These are phyloP conservation scores for Catamblyrhynchus diadema DNA, from an alignment of 2,797 vertebrate genomes.

Conservation along the genomic window DNA sequence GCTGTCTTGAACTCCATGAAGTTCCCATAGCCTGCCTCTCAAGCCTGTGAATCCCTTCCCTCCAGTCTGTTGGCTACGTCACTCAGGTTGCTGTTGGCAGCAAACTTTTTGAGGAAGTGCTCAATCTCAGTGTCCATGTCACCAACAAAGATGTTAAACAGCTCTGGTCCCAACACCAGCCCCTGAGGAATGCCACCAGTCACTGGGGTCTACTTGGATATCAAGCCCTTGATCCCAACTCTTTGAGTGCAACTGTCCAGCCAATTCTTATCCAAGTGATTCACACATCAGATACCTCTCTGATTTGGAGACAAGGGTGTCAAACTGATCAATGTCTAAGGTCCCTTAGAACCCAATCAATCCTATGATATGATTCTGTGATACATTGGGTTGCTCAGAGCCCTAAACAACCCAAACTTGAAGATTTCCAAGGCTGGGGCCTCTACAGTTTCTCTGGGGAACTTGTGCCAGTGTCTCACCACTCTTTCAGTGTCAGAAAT, in stretches of 20 bases:
- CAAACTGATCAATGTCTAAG: not conserved
- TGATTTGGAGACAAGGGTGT: not conserved
- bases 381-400: not conserved
- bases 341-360: not conserved
- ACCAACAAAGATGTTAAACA: not conserved
- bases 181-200: not conserved
- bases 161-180: fast-evolving
- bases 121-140: not conserved
- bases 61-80: not conserved
- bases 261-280: not conserved
- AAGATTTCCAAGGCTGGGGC: not conserved
- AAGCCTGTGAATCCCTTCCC: not conserved
- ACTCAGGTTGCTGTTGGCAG: fast-evolving
- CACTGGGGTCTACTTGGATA: not conserved
- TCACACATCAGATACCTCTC: not conserved
- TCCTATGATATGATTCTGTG: not conserved
- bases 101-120: not conserved
- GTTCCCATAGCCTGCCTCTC: not conserved
- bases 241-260: not conserved
- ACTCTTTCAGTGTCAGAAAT: not conserved
- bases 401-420: not conserved
- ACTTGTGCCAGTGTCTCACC: not conserved
- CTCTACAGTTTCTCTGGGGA: not conserved
- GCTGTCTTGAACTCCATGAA: not conserved
- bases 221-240: not conserved